Percentiles rank a stretch among this genome's conserved stretches.
These are phyloP conservation scores for Drymodes brunneopygia DNA, from an alignment of 2,113 vertebrate species.

Conservation along the genomic window DNA sequence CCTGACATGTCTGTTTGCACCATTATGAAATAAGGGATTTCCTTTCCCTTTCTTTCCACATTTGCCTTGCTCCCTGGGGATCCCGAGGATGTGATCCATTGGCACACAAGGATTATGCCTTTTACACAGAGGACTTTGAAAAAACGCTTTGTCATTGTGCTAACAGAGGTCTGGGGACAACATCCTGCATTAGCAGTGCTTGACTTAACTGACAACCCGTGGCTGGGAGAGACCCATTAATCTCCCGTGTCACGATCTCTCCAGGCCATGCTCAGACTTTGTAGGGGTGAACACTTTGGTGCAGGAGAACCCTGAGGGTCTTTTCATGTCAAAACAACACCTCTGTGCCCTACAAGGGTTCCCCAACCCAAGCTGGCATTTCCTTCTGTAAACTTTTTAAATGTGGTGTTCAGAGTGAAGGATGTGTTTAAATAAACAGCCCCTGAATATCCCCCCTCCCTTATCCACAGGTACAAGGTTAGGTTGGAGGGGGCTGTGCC, in stretches of 20 bases:
- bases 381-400: background rate
- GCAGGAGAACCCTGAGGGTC: background rate
- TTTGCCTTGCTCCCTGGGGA: constrained; percentile 2
- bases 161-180: background rate
- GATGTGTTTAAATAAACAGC: background rate
- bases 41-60: constrained; percentile 64
- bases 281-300: background rate
- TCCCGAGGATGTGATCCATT: constrained; percentile 19
- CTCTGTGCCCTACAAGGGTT: background rate
- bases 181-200: background rate
- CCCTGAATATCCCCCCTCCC: no score
- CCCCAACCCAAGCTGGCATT: background rate
- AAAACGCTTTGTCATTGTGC: constrained; percentile 36
- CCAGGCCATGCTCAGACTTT: background rate
- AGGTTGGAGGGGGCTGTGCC: background rate
- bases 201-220: background rate
- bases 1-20: constrained; percentile 65
- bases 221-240: background rate
- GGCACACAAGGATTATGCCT: constrained; percentile 46
- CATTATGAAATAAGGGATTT: constrained; percentile 69
- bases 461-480: background rate
- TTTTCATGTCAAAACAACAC: background rate
- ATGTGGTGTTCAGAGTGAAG: background rate
- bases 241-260: background rate
- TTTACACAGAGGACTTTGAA: constrained; percentile 29